Evolutionary conservation across 2,113 vertebrate species (phyloP).

Genomic region (Stegostoma tigrinum): DNA sequence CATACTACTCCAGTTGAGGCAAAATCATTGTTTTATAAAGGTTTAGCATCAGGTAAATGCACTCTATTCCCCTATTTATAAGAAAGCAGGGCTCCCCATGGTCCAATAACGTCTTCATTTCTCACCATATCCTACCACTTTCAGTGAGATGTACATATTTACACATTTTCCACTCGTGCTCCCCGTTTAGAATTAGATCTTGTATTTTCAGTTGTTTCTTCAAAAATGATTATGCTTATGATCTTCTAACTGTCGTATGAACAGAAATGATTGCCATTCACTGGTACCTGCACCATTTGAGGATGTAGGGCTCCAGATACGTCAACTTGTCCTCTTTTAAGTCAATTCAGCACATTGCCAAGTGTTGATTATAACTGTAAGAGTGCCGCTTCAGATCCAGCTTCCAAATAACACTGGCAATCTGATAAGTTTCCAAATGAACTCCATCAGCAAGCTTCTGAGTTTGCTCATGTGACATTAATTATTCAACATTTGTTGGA

Average conservation of each 20-base stretch:
- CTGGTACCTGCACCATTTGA: not conserved
- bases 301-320: not conserved
- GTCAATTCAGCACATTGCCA: not conserved
- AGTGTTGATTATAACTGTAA: not conserved
- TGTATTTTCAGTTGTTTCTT: not conserved
- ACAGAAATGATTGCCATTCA: not conserved
- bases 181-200: no score
- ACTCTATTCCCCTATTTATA: no score
- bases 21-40: no score
- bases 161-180: no score
- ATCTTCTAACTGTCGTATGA: not conserved
- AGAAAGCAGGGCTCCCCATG: no score
- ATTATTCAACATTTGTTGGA: not conserved
- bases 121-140: no score
- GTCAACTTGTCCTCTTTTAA: not conserved
- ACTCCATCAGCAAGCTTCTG: not conserved
- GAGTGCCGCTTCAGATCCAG: not conserved
- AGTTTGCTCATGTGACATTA: not conserved
- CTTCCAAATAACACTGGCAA: not conserved
- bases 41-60: no score
- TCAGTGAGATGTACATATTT: no score
- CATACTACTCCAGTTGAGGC: no score
- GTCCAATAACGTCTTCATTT: no score
- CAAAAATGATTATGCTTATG: not conserved
- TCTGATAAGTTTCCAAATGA: no score